phyloP scores from a whole-genome alignment of 92 coral and sea anemone genomes.

The Diadumene lineata region DNA sequence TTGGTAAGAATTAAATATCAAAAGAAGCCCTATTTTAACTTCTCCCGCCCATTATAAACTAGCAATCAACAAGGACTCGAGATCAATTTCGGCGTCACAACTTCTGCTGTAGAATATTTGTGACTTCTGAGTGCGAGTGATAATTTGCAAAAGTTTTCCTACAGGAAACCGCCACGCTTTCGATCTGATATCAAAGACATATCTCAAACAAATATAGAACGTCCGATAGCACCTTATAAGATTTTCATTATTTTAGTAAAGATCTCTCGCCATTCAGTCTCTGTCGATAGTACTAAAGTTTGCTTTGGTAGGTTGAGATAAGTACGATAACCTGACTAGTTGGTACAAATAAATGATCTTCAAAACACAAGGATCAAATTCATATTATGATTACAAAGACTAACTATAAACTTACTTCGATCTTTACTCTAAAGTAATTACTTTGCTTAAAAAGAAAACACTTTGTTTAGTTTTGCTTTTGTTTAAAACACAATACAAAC shows the following conservation, averaged over 20 bases:
- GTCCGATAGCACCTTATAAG: constrained; percentile 23
- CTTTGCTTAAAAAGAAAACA: constrained; percentile 21
- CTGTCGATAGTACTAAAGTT: constrained; percentile 11
- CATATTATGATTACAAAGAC: constrained; percentile 43
- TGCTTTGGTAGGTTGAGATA: constrained; percentile 31
- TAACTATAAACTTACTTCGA: constrained; percentile 47
- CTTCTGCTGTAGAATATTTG: constrained; percentile 36
- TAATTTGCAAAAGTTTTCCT: constrained; percentile 77
- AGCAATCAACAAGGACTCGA: constrained; percentile 38
- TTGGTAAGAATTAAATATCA: constrained; percentile 65
- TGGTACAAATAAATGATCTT: constrained; percentile 5
- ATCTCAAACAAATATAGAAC: constrained; percentile 68
- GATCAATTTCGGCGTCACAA: constrained; percentile 54
- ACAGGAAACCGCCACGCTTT: constrained; percentile 85
- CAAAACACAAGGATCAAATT: constrained; percentile 28
- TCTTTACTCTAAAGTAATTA: constrained; percentile 29
- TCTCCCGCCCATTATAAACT: constrained; percentile 67
- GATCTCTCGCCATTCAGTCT: constrained; percentile 28
- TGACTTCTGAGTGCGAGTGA: constrained; percentile 59
- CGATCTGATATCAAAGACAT: constrained; percentile 66
- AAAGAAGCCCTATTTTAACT: constrained; percentile 32
- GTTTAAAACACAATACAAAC: constrained; percentile 20
- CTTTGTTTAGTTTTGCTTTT: constrained; percentile 19
- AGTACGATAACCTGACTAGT: constrained; percentile 12
- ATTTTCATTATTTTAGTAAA: constrained; percentile 31